phyloP scores from a whole-genome alignment of 2,113 vertebrate genomes.

The Polypterus bichir region DNA sequence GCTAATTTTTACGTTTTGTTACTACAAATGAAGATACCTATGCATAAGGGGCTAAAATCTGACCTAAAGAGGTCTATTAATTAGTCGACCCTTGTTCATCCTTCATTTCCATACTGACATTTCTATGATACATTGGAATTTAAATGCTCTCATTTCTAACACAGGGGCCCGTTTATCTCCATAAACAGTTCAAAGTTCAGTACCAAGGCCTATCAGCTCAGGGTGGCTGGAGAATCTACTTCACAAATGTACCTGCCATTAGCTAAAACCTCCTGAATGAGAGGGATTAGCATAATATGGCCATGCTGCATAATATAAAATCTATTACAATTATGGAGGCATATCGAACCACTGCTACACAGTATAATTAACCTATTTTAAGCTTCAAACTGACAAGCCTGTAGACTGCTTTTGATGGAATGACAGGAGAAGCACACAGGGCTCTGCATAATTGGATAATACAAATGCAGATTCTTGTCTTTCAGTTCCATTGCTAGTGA shows the following conservation, averaged over 20 bases:
- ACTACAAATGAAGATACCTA: too few relatives aligned
- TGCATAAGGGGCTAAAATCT: too few relatives aligned
- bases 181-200: too few relatives aligned
- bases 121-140: too few relatives aligned
- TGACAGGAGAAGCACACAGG: conserved; percentile 24
- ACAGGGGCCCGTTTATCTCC: too few relatives aligned
- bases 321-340: conserved; percentile 32
- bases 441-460: conserved; percentile 3
- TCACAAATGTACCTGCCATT: background rate
- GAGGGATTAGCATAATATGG: conserved; percentile 28
- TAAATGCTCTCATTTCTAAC: too few relatives aligned
- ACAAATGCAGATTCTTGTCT: conserved; percentile 26
- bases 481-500: conserved; percentile 30
- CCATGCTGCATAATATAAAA: conserved; percentile 25
- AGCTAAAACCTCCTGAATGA: conserved; percentile 13
- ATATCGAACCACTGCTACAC: conserved; percentile 26
- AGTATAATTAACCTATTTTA: conserved; percentile 36
- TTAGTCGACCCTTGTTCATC: too few relatives aligned
- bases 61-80: too few relatives aligned
- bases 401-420: conserved; percentile 23
- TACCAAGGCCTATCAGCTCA: too few relatives aligned
- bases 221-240: conserved; percentile 6
- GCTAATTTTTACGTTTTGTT: too few relatives aligned
- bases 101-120: too few relatives aligned
- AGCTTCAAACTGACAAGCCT: conserved; percentile 28